Evolutionary conservation across 2,113 vertebrate genomes (phyloP).

Genomic region (Rana temporaria): DNA sequence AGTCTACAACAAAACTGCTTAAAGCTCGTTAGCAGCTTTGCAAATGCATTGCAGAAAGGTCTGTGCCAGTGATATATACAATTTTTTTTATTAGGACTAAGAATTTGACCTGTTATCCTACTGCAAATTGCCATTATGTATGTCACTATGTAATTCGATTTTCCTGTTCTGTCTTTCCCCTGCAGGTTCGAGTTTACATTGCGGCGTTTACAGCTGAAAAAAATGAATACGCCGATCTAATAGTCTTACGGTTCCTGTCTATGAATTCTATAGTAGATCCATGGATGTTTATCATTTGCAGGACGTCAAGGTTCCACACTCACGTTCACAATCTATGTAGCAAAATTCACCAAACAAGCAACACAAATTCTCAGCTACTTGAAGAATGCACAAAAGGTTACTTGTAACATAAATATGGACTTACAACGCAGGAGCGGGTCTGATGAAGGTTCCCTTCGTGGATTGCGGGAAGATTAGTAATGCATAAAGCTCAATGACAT

Average conservation of each 20-base stretch:
- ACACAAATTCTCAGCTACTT: neutral
- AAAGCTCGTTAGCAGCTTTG: no score
- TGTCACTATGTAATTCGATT: no score
- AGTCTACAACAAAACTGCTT: no score
- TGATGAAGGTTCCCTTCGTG: neutral
- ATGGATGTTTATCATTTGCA: constrained; percentile 84
- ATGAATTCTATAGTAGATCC: constrained; percentile 81
- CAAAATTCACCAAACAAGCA: constrained; percentile 8
- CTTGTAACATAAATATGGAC: neutral
- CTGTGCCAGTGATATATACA: no score
- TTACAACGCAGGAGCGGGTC: neutral
- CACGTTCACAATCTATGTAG: constrained; percentile 69
- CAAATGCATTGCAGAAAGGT: no score
- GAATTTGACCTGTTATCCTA: no score
- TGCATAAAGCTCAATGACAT: neutral
- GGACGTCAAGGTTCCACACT: constrained; percentile 74
- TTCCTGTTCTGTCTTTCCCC: neutral
- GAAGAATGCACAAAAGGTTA: neutral
- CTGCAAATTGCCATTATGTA: no score
- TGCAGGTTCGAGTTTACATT: constrained; percentile 73
- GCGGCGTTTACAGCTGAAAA: constrained; percentile 63
- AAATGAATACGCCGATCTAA: constrained; percentile 69
- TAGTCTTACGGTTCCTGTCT: constrained; percentile 74
- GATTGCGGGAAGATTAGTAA: neutral
- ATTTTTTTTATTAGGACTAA: no score